A percentile compares a stretch with the other conserved stretches of the same genome.
Conservation (phyloP, 2,797 vertebrate species). For the Aythya fuligula region DNA sequence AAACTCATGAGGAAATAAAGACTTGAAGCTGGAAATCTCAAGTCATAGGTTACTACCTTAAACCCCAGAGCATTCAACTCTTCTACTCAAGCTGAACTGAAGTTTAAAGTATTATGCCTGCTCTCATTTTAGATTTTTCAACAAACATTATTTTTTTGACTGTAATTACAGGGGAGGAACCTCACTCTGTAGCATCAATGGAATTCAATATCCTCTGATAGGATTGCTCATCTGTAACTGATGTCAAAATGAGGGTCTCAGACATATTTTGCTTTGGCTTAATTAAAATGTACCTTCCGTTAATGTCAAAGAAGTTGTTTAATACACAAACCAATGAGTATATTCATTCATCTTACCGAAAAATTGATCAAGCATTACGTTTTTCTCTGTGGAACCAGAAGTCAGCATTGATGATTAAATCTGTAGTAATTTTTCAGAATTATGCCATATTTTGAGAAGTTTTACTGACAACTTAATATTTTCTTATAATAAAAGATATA, state of each 20-base stretch:
- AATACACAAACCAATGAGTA: neutral
- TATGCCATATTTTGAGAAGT: neutral
- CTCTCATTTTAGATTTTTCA: slow-evolving; percentile 7
- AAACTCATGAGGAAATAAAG: neutral
- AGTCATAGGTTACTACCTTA: neutral
- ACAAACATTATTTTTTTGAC: slow-evolving; percentile 40
- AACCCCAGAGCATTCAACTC: neutral
- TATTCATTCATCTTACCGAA: slow-evolving; percentile 19
- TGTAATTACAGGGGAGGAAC: slow-evolving; percentile 40
- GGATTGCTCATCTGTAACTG: slow-evolving; percentile 39
- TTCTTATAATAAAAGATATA: neutral
- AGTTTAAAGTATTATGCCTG: neutral
- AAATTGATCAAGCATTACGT: neutral
- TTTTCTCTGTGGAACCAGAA: neutral
- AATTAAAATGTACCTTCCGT: slow-evolving; percentile 49
- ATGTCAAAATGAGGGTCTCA: slow-evolving; percentile 14
- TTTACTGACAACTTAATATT: neutral
- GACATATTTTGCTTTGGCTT: slow-evolving; percentile 24
- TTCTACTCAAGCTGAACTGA: neutral
- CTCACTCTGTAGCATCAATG: slow-evolving; percentile 2
- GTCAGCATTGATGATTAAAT: neutral
- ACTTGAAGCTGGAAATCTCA: neutral
- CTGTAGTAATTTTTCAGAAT: neutral
- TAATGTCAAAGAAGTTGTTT: neutral
- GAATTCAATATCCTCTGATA: slow-evolving; percentile 45